A percentile compares a stretch with the other conserved stretches of the same genome.
phyloP scores from a whole-genome alignment of 2,797 vertebrate species.

The Sebastes vulpes region DNA sequence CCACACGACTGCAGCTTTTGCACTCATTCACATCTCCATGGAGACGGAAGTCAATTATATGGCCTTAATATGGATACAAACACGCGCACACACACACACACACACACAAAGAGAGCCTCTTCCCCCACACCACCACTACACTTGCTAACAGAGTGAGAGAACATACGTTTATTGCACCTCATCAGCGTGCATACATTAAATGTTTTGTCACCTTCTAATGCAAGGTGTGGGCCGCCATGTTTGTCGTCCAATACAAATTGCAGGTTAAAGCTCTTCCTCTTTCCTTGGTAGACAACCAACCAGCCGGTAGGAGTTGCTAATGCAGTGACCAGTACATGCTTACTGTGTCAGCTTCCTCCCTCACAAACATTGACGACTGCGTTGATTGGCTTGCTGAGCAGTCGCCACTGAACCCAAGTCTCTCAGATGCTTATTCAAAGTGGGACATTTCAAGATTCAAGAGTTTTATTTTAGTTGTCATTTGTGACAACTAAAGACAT shows the following conservation, averaged over 20 bases:
- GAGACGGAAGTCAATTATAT: slow-evolving; percentile 65
- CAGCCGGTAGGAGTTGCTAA: neutral
- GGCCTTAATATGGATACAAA: slow-evolving; percentile 43
- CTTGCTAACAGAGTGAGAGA: neutral
- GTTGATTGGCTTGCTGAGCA: neutral
- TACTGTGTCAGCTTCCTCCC: neutral
- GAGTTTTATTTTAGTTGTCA: no score
- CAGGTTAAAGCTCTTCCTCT: neutral
- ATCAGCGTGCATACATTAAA: neutral
- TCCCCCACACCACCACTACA: neutral
- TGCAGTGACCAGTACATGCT: neutral
- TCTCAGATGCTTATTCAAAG: neutral
- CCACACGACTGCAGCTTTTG: slow-evolving; percentile 21
- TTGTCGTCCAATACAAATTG: neutral
- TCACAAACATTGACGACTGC: neutral
- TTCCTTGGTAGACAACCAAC: neutral
- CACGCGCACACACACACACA: neutral
- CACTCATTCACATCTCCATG: slow-evolving; percentile 67
- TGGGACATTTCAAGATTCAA: neutral
- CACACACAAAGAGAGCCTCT: neutral
- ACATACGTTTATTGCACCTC: neutral
- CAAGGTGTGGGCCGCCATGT: neutral
- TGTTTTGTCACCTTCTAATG: neutral
- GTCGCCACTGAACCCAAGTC: neutral
- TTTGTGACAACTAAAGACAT: neutral